Evolutionary conservation across 2,888 invertebrate species (phyloP).

Genomic region (Spodoptera exigua): DNA sequence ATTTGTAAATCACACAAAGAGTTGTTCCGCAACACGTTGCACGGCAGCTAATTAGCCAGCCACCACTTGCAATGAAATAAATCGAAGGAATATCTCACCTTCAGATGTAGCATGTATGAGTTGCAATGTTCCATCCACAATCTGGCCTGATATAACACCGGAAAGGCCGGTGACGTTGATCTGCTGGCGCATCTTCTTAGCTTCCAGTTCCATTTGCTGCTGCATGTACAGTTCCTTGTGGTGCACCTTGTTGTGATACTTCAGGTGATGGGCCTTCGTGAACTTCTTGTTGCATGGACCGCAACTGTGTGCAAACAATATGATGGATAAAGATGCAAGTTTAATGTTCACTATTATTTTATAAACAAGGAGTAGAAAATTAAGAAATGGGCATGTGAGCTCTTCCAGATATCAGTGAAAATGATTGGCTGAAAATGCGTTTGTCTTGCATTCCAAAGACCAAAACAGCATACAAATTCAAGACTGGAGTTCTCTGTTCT

Average conservation of each 20-base stretch:
- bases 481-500: no score
- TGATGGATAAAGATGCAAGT: no score
- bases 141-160: conserved; percentile 79
- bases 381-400: no score
- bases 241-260: conserved; percentile 88
- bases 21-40: no score
- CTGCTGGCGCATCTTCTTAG: conserved; percentile 83
- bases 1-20: background rate
- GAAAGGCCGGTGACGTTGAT: conserved; percentile 79
- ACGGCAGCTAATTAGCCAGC: no score
- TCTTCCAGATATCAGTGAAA: no score
- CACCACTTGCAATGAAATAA: conserved; percentile 1
- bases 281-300: conserved; percentile 86
- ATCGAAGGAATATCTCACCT: conserved; percentile 61
- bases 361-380: no score
- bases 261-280: conserved; percentile 86
- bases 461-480: no score
- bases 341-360: no score
- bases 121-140: conserved; percentile 82
- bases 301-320: conserved; percentile 70
- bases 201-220: conserved; percentile 82
- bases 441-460: no score
- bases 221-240: conserved; percentile 86
- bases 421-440: no score
- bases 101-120: conserved; percentile 72